These are phyloP conservation scores for Microtus montanus DNA, from an alignment of 2,113 vertebrate species.

Conservation along the genomic window DNA sequence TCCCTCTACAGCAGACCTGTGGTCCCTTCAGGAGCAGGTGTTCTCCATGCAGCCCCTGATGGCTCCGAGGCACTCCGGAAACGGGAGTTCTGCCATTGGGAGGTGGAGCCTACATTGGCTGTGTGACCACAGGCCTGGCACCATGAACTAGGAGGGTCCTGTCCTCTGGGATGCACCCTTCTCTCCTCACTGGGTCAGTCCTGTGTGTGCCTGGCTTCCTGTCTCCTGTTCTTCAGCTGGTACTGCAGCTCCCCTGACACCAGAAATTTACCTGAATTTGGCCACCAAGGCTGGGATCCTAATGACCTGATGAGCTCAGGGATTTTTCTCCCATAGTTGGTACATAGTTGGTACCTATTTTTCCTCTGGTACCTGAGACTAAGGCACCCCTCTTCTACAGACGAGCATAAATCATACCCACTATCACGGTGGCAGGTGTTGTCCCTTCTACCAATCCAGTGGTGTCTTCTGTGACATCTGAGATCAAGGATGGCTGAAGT, in stretches of 20 bases:
- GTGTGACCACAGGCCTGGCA: not conserved
- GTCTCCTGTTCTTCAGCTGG: not conserved
- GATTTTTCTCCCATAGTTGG: not conserved
- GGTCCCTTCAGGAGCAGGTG: not conserved
- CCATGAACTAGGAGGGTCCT: not conserved
- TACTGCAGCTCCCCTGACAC: not conserved
- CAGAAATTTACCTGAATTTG: not conserved
- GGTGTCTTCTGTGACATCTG: not conserved
- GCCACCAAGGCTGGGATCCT: not conserved
- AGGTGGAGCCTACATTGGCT: not conserved
- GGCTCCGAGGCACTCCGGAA: not conserved
- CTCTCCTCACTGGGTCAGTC: too few relatives aligned
- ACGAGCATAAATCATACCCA: not conserved
- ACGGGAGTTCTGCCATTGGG: not conserved
- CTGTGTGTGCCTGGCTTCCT: not conserved
- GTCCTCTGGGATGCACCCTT: not conserved
- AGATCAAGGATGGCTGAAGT: not conserved
- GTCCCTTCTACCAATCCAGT: not conserved
- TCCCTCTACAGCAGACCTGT: not conserved
- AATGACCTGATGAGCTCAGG: not conserved
- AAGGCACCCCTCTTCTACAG: not conserved
- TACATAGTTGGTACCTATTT: not conserved
- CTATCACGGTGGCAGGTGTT: too few relatives aligned
- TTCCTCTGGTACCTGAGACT: not conserved
- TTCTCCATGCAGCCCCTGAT: rapidly evolving